These are phyloP conservation scores for Mesocentrotus franciscanus DNA, from an alignment of 53 echinoderm and acorn worm genomes.

Conservation along the genomic window DNA sequence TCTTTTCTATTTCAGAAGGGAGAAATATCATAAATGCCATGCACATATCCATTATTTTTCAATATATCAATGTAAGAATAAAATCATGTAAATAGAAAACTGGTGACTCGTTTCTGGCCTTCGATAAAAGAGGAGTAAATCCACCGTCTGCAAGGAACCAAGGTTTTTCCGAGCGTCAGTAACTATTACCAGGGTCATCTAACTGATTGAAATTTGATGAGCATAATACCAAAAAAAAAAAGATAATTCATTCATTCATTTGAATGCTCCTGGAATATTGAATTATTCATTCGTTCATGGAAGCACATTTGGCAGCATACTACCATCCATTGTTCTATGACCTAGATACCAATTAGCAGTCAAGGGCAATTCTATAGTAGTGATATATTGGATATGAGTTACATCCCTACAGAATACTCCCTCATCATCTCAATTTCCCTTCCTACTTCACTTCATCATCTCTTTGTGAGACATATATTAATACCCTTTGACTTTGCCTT, in stretches of 20 bases:
- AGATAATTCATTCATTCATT: constrained; percentile 15
- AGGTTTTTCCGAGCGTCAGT: neutral
- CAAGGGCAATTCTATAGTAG: neutral
- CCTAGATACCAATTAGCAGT: constrained; percentile 20
- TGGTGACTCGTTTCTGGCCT: neutral
- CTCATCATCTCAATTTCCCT: neutral
- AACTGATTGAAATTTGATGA: constrained; percentile 22
- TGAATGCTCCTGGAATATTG: neutral
- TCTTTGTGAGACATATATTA: neutral
- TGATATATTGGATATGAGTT: neutral
- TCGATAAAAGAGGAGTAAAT: neutral
- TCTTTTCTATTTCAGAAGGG: neutral
- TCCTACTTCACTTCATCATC: neutral
- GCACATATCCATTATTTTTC: constrained; percentile 14
- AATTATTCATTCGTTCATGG: constrained; percentile 28
- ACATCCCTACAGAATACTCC: neutral
- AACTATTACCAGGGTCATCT: constrained; percentile 49
- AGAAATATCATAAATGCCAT: neutral
- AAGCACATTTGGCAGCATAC: constrained; percentile 2
- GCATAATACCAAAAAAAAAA: neutral
- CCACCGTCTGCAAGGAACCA: neutral
- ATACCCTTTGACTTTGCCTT: no score
- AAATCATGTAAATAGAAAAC: neutral
- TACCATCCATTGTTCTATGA: neutral
- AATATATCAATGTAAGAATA: neutral